phyloP scores from a whole-genome alignment of 2,113 vertebrate species.

The Myotis davidii region DNA sequence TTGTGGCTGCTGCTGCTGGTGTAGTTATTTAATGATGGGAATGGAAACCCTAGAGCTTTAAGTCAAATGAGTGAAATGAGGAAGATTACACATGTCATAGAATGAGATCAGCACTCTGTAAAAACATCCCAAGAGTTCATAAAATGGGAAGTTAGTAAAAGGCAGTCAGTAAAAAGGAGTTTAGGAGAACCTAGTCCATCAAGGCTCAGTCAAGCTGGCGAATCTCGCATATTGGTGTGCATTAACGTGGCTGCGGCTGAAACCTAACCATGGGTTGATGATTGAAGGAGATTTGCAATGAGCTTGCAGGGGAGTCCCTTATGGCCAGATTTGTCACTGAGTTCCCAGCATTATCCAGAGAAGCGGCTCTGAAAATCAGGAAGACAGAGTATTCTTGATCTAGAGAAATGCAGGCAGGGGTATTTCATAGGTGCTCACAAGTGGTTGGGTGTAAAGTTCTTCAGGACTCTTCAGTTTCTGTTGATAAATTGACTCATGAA shows the following conservation, averaged over 20 bases:
- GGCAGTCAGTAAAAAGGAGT: conserved; percentile 41
- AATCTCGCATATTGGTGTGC: neutral
- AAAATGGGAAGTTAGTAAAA: conserved; percentile 72
- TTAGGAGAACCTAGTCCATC: conserved; percentile 1
- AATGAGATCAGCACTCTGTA: conserved; percentile 3
- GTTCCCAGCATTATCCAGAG: neutral
- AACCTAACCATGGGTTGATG: neutral
- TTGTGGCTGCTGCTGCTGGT: neutral
- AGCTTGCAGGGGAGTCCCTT: neutral
- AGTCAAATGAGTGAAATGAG: conserved; percentile 34
- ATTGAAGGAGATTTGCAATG: neutral
- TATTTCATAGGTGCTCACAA: neutral
- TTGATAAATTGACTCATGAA: neutral
- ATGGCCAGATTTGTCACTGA: neutral
- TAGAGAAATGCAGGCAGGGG: neutral
- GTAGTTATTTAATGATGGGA: neutral
- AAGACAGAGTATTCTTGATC: neutral
- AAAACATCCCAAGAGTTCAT: conserved; percentile 60
- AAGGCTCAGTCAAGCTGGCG: neutral
- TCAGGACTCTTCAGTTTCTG: neutral
- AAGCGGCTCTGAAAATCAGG: neutral
- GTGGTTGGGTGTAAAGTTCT: neutral
- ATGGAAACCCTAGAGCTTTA: neutral
- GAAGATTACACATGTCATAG: conserved; percentile 35
- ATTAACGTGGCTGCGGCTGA: neutral